These are phyloP conservation scores for Agrotis clavis DNA, from an alignment of 2,888 invertebrate genomes.

Conservation along the genomic window DNA sequence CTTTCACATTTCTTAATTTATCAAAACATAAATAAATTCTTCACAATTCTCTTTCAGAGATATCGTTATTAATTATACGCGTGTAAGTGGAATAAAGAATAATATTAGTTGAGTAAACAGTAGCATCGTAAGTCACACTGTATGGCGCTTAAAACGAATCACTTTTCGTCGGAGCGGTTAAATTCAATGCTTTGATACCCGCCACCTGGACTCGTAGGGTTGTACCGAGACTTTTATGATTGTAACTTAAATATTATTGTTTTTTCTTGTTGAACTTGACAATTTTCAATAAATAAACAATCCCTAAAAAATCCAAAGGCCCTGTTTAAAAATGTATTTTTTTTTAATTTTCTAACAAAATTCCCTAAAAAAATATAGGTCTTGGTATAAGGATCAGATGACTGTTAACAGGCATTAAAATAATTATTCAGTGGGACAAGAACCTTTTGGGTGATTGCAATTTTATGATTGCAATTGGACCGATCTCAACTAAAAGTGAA, in stretches of 20 bases:
- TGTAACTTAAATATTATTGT: not conserved
- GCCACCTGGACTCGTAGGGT: constrained; percentile 87
- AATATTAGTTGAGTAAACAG: constrained; percentile 88
- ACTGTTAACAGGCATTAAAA: no score
- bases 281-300: not conserved
- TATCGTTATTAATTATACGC: constrained; percentile 60
- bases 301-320: not conserved
- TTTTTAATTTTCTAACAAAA: no score
- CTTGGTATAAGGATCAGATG: no score
- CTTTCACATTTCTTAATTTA: constrained; percentile 7
- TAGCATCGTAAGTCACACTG: constrained; percentile 83
- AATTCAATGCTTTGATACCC: constrained; percentile 85
- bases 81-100: constrained; percentile 84
- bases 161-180: constrained; percentile 84
- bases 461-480: no score
- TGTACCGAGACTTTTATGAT: constrained; percentile 54
- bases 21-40: constrained; percentile 12
- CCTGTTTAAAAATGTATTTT: not conserved
- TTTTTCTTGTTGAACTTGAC: not conserved
- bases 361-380: no score
- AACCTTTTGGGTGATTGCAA: no score
- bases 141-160: constrained; percentile 88
- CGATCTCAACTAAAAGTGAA: no score
- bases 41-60: constrained; percentile 20
- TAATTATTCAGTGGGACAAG: no score